Base-by-base conservation (phyloP, 2,797 vertebrate genomes). In the Anas capensis region DNA sequence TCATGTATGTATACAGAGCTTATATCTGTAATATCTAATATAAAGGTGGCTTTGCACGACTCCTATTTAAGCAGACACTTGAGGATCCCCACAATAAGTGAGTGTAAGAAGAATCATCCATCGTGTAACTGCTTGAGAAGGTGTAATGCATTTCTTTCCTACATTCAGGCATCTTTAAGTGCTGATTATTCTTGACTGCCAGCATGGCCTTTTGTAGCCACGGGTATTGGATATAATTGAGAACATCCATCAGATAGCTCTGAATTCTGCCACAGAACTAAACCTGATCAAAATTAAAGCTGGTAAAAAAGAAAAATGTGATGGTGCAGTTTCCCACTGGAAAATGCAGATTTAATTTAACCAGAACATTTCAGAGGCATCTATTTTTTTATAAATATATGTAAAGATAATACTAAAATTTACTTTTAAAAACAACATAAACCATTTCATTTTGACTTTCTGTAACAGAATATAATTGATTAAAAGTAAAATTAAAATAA, bases 111-210 rank as follows among this genome's bases (percentile, higher is more conserved):
- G 66, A 62, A 65, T 66, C 80, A 95, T 84, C 73, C 61, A 48
- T 89, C 0, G 2, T 89, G 57, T 42, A 38, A 89, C 33, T 58
- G 72, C 81, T 81, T 78, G 72, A 82, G 86, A 89, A 75, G 36
- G 11, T 53, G 34, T 38, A 85, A 93, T 77, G 42, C 33, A 46
- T 94, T 85, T 87, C 88, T 58, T 62, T 77, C 75, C 54, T 71
- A 20, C 40, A 82, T 36, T 31, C 58, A 94, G 78, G 34, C 86
- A 75, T 51, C 71, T 79, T 84, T 64, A 89, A 86, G 71, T 85
- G 76, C 75, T 89, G 92, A 89, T 95, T 89, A 71, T 91, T 85
- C 53, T 75, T 94, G 92, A 18, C 70, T 88, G 78, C 51, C 90
- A 87, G 34, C 18, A 2, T 15, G 31, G 64, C 34, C 27, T 81